Evolutionary conservation across 1,140 invertebrate species (phyloP).

Genomic region (Magallana ariakensis): DNA sequence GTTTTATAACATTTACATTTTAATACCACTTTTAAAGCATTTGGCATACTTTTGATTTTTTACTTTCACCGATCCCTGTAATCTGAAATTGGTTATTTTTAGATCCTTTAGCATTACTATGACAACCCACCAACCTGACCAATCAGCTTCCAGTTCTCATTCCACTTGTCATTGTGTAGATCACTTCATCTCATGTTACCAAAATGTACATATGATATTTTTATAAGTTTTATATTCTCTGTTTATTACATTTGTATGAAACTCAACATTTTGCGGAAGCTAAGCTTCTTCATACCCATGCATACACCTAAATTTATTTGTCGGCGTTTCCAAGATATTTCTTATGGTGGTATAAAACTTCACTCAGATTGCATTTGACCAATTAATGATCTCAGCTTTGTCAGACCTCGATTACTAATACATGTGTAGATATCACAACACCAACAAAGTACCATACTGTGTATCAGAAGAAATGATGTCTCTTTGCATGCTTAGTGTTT

Average conservation of each 20-base stretch:
- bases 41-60: slow-evolving; percentile 5
- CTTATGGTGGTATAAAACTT: slow-evolving; percentile 7
- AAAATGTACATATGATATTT: slow-evolving; percentile 36
- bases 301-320: neutral
- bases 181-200: slow-evolving; percentile 22
- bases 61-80: neutral
- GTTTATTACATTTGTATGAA: slow-evolving; percentile 20
- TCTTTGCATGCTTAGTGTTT: neutral
- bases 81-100: neutral
- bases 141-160: slow-evolving; percentile 41
- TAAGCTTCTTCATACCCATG: slow-evolving; percentile 29
- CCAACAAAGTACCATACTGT: neutral
- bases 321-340: neutral
- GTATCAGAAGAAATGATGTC: neutral
- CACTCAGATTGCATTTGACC: slow-evolving; percentile 13
- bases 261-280: slow-evolving; percentile 25
- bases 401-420: neutral
- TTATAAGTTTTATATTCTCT: slow-evolving; percentile 36
- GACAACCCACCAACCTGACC: slow-evolving; percentile 1
- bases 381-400: slow-evolving; percentile 26
- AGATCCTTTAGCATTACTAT: neutral
- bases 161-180: slow-evolving; percentile 37
- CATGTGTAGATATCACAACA: neutral
- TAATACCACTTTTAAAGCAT: neutral
- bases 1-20: slow-evolving; percentile 4